Base-by-base conservation (phyloP, 1,140 invertebrate species). In the Cyclargus thomasi region DNA sequence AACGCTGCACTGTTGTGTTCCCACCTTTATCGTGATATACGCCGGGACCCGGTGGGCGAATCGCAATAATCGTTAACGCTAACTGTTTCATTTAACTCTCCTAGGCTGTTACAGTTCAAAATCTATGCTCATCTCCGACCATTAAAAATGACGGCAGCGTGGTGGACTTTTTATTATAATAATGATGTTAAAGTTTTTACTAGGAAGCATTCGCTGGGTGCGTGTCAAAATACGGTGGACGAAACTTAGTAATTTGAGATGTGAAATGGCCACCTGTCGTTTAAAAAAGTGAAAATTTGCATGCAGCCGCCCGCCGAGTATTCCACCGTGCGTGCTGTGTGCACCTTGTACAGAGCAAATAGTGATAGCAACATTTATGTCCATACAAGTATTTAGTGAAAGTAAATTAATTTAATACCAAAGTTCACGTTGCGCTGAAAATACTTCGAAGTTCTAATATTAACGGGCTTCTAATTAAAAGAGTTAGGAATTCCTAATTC, bases 41-140 rank as follows among this genome's bases (percentile, higher is more conserved):
- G 76, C 10, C 14, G 39, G 39, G 6, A 73, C 72, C 78, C 77
- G 76, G 81, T 74, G 74, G 72, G 70, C 69, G 74, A 65, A 70
- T 53, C 65, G 79, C 78, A 79, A 81, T 88, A 85, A 86, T 82
- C 84, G 84, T 88, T 88, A 84, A 79, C 80, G 79, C 65, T 83
- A 83, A 83, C 77, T 76, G 72, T 79, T 79, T 78, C 73, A 82
- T 76, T 78, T 73, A 71, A 68, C 55, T 66, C 70, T 67, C 66
- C 53, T n/a, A n/a, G n/a, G n/a, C n/a, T 36, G 53, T 66, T 66
- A 55, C 20, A 59, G 55, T 59, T 59, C 10, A 21, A 59, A 59
- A 59, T 59, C 55, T 59, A 20, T 21, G 55, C 55, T 20, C 55
- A 59, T 20, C 18, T 20, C 17, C 14, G 20, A 7, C 55, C 10